Percentiles rank a stretch among this genome's conserved stretches.
phyloP scores from a whole-genome alignment of 1,140 invertebrate genomes.

The Aporrectodea caliginosa region DNA sequence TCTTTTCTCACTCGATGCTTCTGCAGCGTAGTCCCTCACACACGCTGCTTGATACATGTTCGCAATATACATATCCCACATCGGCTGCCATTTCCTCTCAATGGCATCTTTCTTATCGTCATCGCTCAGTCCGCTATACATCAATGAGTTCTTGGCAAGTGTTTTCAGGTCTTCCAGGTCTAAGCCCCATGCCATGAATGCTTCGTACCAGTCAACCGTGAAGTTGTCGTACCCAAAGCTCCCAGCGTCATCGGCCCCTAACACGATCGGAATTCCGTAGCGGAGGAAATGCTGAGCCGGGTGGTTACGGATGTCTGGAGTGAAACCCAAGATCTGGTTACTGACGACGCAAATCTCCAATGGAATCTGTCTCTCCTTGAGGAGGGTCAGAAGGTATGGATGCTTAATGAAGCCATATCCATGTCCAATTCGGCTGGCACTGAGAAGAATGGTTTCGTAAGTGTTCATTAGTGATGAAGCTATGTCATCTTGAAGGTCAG shows the following conservation, averaged over 20 bases:
- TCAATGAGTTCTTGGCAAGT: constrained; percentile 39
- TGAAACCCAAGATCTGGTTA: constrained; percentile 40
- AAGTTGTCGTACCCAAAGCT: constrained; percentile 41
- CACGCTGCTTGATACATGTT: constrained; percentile 35
- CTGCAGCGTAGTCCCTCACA: background rate
- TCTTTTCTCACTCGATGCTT: background rate
- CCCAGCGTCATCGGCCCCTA: constrained; percentile 41
- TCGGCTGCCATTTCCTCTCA: constrained; percentile 36
- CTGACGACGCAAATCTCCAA: constrained; percentile 40
- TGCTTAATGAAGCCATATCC: constrained; percentile 39
- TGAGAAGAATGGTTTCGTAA: constrained; percentile 38
- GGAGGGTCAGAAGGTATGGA: constrained; percentile 38
- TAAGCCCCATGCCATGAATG: constrained; percentile 42
- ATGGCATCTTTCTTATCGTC: constrained; percentile 34
- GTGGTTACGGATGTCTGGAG: constrained; percentile 40
- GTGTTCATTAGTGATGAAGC: constrained; percentile 36
- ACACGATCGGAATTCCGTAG: constrained; percentile 39
- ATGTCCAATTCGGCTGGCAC: constrained; percentile 39
- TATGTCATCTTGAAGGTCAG: constrained; percentile 28
- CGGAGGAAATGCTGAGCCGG: constrained; percentile 39
- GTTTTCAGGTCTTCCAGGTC: constrained; percentile 38
- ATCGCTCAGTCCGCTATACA: constrained; percentile 36
- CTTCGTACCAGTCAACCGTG: constrained; percentile 42
- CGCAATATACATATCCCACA: constrained; percentile 36
- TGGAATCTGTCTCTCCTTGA: constrained; percentile 37